These are phyloP conservation scores for Metalampra italica DNA, from an alignment of 2,888 invertebrate genomes.

Conservation along the genomic window DNA sequence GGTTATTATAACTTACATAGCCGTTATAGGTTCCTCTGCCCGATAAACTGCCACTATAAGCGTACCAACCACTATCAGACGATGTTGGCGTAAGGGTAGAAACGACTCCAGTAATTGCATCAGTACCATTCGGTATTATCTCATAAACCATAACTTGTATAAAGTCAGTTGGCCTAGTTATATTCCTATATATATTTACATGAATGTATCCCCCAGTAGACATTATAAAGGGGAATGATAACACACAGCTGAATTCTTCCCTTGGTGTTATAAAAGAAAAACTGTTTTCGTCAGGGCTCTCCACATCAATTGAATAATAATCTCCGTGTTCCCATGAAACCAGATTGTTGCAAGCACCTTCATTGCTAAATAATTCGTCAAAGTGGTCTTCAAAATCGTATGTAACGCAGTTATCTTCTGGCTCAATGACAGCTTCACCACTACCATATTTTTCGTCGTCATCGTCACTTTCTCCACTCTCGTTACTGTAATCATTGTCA, in stretches of 20 bases:
- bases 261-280: slow-evolving; percentile 25
- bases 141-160: neutral
- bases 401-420: slow-evolving; percentile 19
- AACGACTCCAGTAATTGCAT: neutral
- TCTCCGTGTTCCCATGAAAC: slow-evolving; percentile 22
- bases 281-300: slow-evolving; percentile 23
- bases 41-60: neutral
- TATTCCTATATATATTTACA: slow-evolving; percentile 17
- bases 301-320: slow-evolving; percentile 20
- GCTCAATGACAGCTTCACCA: too few relatives aligned
- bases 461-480: slow-evolving; percentile 11
- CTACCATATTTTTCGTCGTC: too few relatives aligned
- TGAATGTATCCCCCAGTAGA: slow-evolving; percentile 26
- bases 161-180: neutral
- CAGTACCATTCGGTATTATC: neutral
- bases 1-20: neutral
- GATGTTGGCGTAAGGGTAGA: neutral
- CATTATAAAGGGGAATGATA: slow-evolving; percentile 30
- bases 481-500: neutral
- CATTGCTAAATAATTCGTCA: slow-evolving; percentile 20
- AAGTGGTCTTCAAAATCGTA: slow-evolving; percentile 26
- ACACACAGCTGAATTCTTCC: slow-evolving; percentile 27
- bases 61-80: neutral
- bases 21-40: neutral
- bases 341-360: slow-evolving; percentile 20